phyloP scores from a whole-genome alignment of 2,888 invertebrate species.

The Synanthedon vespiformis region DNA sequence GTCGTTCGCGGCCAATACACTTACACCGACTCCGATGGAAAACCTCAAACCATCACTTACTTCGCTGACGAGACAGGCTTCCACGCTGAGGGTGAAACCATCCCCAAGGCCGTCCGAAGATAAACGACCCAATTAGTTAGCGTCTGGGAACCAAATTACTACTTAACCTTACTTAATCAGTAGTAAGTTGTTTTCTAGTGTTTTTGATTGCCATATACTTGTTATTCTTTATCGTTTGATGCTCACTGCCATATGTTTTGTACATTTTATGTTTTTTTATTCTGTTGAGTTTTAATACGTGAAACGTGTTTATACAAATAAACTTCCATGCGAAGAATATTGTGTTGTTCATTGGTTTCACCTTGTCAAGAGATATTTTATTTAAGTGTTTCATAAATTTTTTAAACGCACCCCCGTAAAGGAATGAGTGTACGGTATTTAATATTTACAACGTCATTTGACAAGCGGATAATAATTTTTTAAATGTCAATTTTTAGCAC shows the following conservation, averaged over 20 bases:
- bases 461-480: no score
- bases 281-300: conserved; percentile 18
- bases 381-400: no score
- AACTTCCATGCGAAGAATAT: background rate
- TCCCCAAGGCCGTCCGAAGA: conserved; percentile 60
- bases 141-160: background rate
- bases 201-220: conserved; percentile 5
- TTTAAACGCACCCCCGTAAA: no score
- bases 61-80: conserved; percentile 74
- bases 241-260: conserved; percentile 45
- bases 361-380: background rate
- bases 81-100: conserved; percentile 71
- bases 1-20: conserved; percentile 72
- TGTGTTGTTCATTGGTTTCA: background rate
- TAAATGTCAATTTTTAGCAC: no score
- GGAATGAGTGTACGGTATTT: no score
- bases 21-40: conserved; percentile 69
- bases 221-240: conserved; percentile 21
- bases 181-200: background rate
- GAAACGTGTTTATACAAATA: conserved; percentile 5
- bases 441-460: no score
- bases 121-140: background rate
- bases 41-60: conserved; percentile 60
- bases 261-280: conserved; percentile 29
- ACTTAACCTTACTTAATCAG: background rate